Evolutionary conservation across 2,888 invertebrate genomes (phyloP), one percentile per base, ranked within the genome.

Genomic region (Didymodactylos carnosus): DNA sequence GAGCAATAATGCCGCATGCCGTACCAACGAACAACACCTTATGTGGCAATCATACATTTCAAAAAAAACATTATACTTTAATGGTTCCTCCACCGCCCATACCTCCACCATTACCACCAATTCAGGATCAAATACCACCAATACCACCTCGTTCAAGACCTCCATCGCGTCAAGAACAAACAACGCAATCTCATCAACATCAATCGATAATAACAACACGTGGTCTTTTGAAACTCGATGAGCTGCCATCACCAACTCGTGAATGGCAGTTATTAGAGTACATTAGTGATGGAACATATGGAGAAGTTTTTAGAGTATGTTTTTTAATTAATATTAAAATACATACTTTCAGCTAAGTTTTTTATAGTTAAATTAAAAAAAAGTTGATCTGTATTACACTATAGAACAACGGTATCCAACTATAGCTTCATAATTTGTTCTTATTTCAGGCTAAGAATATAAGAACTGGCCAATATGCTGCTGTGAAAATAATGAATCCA

Each of bases 261-360:
- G 62, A 75, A 77, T 94, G 90, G 84, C 86, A 86, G 72, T 85
- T 93, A 35, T 87, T 88, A 77, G 88, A 89, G 79, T 86, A 89
- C 77, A 89, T 90, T 76, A 90, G 90, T 19, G 89, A 90, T 81
- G 90, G 90, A 71, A 90, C 90, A 1, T 90, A 90, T 80, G 90
- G 90, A 10, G 90, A 89, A 82, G 90, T 90, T 39, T 89, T 87
- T 84, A 69, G 73, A 43, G 75, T 71, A 49, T 8, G 62, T 11
- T 23, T 39, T 62, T 14, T 1, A 11, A 39, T 27, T 49, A 0
- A 29, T 19, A 53, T 3, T 16, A 53, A 25, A 29, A 0, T 8
- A 11, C 35, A 29, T 51, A 7, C 7, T n/a, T 51, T 51, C 2
- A 27, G 4, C 29, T n/a, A 16, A 14, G 14, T 3, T 10, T 43